Evolutionary conservation across 1,140 invertebrate species (phyloP).

Genomic region (Euura lappo): DNA sequence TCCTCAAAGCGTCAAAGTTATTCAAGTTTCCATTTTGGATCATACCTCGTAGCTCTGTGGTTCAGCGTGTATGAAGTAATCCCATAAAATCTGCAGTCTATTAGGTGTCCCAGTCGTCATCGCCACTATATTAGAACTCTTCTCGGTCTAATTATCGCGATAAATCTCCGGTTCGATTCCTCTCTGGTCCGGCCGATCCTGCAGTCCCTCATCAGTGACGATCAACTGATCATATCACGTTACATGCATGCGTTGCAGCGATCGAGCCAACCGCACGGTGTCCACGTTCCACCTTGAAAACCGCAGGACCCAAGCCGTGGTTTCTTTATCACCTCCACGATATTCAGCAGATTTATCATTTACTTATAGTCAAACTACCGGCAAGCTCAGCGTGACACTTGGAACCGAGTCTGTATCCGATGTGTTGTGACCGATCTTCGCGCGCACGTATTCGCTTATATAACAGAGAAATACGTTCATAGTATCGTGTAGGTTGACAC

Average conservation of each 20-base stretch:
- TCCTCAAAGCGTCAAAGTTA: no score
- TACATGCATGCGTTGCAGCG: neutral
- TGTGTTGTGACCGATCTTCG: slow-evolving; percentile 28
- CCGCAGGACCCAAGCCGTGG: neutral
- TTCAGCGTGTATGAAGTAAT: slow-evolving; percentile 66
- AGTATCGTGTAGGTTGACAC: no score
- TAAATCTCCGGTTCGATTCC: neutral
- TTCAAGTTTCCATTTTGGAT: neutral
- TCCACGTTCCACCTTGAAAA: neutral
- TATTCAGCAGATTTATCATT: neutral
- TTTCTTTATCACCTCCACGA: neutral
- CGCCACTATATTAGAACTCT: neutral
- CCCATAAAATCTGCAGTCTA: slow-evolving; percentile 60
- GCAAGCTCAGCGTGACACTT: neutral
- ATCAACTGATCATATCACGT: neutral
- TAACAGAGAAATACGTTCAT: slow-evolving; percentile 18
- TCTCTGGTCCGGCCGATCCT: neutral
- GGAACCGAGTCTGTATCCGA: neutral
- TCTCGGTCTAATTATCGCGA: neutral
- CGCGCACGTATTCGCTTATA: slow-evolving; percentile 29
- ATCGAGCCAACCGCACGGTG: neutral
- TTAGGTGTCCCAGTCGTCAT: slow-evolving; percentile 30
- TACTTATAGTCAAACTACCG: neutral
- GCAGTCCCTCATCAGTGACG: neutral
- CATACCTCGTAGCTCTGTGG: slow-evolving; percentile 66